These are phyloP conservation scores for Alosa sapidissima DNA, from an alignment of 2,797 vertebrate genomes.

Conservation along the genomic window DNA sequence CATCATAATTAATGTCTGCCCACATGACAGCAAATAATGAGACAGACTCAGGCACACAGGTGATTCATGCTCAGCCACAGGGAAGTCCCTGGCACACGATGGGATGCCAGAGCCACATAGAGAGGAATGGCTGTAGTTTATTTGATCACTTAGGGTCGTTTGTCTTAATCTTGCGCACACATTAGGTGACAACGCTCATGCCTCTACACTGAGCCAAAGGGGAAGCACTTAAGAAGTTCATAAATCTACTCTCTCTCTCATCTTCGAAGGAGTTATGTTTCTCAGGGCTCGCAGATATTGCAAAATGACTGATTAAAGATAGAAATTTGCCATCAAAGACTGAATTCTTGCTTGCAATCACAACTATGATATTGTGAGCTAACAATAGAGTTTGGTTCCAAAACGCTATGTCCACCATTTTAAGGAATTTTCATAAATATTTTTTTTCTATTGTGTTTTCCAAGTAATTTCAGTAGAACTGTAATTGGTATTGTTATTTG, in stretches of 20 bases:
- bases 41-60: conserved; percentile 27
- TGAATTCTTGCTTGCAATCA: not conserved
- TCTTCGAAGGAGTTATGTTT: not conserved
- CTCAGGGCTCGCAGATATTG: not conserved
- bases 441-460: too few relatives aligned
- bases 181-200: not conserved
- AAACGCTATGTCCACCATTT: too few relatives aligned
- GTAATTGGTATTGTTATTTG: too few relatives aligned
- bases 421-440: too few relatives aligned
- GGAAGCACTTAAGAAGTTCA: not conserved
- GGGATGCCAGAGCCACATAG: not conserved
- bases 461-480: too few relatives aligned
- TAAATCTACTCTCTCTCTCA: not conserved
- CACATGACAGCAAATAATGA: conserved; percentile 37
- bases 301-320: not conserved
- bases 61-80: conserved; percentile 31
- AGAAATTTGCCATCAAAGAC: not conserved
- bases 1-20: conserved; percentile 56
- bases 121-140: conserved; percentile 16
- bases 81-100: conserved; percentile 20
- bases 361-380: not conserved
- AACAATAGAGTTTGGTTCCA: too few relatives aligned
- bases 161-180: not conserved
- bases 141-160: conserved; percentile 7
- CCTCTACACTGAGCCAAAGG: not conserved